Evolutionary conservation across 2,113 vertebrate genomes (phyloP).

Genomic region (Ictalurus furcatus): DNA sequence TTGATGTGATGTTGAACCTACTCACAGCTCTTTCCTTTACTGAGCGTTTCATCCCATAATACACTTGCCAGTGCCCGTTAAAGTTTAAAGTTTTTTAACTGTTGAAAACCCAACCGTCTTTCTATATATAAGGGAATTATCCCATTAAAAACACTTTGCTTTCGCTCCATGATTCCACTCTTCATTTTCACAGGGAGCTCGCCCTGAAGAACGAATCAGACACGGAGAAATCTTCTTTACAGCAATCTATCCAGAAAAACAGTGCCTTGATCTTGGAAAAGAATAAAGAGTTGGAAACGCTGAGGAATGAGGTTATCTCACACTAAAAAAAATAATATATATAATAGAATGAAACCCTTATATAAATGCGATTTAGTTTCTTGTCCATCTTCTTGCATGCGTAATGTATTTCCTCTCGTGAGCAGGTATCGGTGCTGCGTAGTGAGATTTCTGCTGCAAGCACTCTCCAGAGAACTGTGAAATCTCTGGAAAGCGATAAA

Average conservation of each 20-base stretch:
- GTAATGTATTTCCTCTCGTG: neutral
- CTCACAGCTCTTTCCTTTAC: neutral
- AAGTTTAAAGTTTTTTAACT: neutral
- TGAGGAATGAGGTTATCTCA: slow-evolving; percentile 75
- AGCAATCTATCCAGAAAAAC: slow-evolving; percentile 84
- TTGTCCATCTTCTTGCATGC: neutral
- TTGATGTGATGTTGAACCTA: neutral
- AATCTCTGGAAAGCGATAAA: slow-evolving; percentile 86
- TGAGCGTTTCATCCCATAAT: neutral
- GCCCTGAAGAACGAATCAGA: slow-evolving; percentile 76
- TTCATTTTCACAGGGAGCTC: slow-evolving; percentile 38
- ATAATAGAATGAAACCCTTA: neutral
- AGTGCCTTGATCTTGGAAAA: slow-evolving; percentile 93
- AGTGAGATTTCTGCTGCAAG: slow-evolving; percentile 80
- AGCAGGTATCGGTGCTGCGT: slow-evolving; percentile 79
- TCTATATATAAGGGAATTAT: neutral
- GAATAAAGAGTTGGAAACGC: slow-evolving; percentile 85
- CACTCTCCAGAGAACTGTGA: slow-evolving; percentile 79
- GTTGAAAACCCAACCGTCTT: neutral
- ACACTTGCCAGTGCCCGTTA: neutral
- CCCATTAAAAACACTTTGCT: neutral
- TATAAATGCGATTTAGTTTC: neutral
- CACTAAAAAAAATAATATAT: neutral
- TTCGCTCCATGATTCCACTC: neutral
- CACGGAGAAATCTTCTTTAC: slow-evolving; percentile 84